Base-by-base conservation (phyloP, 2,113 vertebrate species). In the Muntiacus muntjak region DNA sequence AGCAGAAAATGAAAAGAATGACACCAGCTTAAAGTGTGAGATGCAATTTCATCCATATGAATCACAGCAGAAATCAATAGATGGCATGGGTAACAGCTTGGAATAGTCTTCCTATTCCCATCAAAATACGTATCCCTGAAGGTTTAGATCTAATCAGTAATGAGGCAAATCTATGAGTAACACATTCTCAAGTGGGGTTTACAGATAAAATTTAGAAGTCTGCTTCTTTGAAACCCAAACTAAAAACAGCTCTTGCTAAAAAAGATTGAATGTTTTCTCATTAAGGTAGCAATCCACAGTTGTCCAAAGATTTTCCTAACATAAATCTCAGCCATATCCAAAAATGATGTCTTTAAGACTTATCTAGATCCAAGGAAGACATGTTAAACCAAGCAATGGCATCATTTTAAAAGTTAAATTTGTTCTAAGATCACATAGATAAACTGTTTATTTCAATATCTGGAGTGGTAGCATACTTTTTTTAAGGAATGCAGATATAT, bases 41-140 rank as follows among this genome's bases (percentile, higher is more conserved):
- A 33, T 93, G 28, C 43, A 54, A 16, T 47, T 97, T 91, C 89
- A 96, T 45, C 3, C 19, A 14, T 10, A 16, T 92, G 76, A 95
- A 43, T 89, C 52, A 94, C 19, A 96, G 93, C 23, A 93, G 94
- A 98, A 98, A 98, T 87, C 58, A 92, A 95, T 25, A 89, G 89
- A 71, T 58, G 16, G 11, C 54, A 87, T 6, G 60, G 71, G 45
- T 96, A 50, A 98, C 88, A 95, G 58, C 11, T 55, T 88, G 26
- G 45, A 33, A 86, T 96, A 33, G 45, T 92, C 40, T 81, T 55
- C 83, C 30, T 30, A n/a, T 28, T 92, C 3, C 6, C 78, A 93
- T 98, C 85, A 96, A 97, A 97, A 96, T 57, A 8, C 30, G 25
- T 40, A 28, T 78, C 43, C 13, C 60, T 93, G 33, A 23, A 88